These are phyloP conservation scores for Ophraella communa DNA, from an alignment of 2,888 invertebrate genomes.

Conservation along the genomic window DNA sequence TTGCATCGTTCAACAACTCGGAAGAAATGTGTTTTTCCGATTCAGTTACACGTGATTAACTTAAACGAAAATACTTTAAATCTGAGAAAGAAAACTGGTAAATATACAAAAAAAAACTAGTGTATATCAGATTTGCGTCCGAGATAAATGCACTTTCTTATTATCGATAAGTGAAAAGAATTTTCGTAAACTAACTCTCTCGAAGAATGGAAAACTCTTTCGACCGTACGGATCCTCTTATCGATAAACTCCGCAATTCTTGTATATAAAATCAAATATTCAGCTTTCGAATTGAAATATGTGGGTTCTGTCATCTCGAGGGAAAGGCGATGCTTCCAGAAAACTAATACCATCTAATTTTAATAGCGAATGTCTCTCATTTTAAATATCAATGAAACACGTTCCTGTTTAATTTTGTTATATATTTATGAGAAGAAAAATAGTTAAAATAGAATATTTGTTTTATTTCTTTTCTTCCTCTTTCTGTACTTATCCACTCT, in stretches of 20 bases:
- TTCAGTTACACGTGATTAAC: not conserved
- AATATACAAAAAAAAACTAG: constrained; percentile 27
- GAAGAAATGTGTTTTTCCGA: not conserved
- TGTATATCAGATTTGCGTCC: constrained; percentile 27
- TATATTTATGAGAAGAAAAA: too few relatives aligned
- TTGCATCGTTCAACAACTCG: not conserved
- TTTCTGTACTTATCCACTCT: too few relatives aligned
- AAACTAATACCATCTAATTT: constrained; percentile 35
- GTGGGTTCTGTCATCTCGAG: constrained; percentile 35
- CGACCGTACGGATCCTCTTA: constrained; percentile 49
- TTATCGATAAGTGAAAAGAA: constrained; percentile 33
- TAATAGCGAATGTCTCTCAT: constrained; percentile 33
- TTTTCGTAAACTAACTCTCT: constrained; percentile 32
- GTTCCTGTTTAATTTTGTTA: too few relatives aligned
- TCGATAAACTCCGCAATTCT: constrained; percentile 51
- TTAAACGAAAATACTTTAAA: not conserved
- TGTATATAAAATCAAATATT: constrained; percentile 52
- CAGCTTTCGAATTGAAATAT: constrained; percentile 54
- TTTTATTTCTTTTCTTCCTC: too few relatives aligned
- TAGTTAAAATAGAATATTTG: too few relatives aligned
- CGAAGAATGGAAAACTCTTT: constrained; percentile 46
- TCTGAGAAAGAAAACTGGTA: constrained; percentile 18
- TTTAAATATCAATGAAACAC: constrained; percentile 7
- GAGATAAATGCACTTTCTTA: constrained; percentile 35
- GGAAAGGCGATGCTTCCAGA: constrained; percentile 33